Evolutionary conservation across 2,888 invertebrate genomes (phyloP), one percentile per base, ranked within the genome.

Genomic region (Acleris laterana): DNA sequence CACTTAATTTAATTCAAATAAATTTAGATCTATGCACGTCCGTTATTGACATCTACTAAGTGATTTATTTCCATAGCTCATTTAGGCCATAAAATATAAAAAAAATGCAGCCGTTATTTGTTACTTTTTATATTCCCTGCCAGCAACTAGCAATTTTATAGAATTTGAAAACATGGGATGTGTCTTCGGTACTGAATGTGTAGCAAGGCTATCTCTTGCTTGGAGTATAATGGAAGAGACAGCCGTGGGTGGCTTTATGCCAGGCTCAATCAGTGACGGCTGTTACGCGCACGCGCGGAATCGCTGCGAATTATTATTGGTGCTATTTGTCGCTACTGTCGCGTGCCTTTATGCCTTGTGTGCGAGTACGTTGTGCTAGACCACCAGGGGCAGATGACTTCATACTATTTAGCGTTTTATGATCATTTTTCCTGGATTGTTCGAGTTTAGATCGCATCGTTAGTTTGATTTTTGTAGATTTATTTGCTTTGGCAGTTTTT

Each of bases 231-330:
- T 85, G 84, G 80, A 78, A 82, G 80, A 78, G 85, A 83, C 81
- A 79, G 80, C 75, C 71, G 88, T 89, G 89, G 88, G 90, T 89
- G 90, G 91, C 78, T 89, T 87, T 87, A 85, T 85, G 79, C 75
- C 78, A 75, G 78, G 77, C 77, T 90, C 88, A 89, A 91, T 92
- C 89, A 88, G 87, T 72, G 83, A 79, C 76, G 85, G 84, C 77
- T 77, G 85, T 85, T 83, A 78, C 74, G 80, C 87, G 90, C 91
- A 90, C 89, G 89, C 89, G 89, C 85, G 78, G 69, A 71, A 74
- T 71, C 76, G 70, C 53, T 55, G 80, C 80, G 79, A 85, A 85
- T 83, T 85, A 83, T 87, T 87, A 88, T 89, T 87, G 87, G 80
- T 80, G 76, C 77, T 82, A 83, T 87, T 87, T 84, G 87, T 86